Base-by-base conservation (phyloP, 92 coral and sea anemone species). In the Heliopora coerulea region DNA sequence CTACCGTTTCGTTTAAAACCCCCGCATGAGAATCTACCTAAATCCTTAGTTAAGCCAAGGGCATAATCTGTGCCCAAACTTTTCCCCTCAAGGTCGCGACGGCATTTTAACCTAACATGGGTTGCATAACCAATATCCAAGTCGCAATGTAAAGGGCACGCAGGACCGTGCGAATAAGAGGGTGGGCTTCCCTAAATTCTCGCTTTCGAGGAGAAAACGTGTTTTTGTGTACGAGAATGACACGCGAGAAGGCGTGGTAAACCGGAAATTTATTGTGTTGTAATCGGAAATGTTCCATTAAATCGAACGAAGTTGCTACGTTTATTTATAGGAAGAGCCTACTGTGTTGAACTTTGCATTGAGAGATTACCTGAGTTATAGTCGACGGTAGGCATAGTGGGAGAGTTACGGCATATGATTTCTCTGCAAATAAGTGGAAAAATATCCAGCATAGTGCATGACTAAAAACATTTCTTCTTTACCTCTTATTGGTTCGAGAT, bases 211-310 rank as follows among this genome's bases (percentile, higher is more conserved):
- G 42, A 37, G 42, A 37, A 37, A n/a, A 37, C 11, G 42, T 37
- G 42, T 37, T 37, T 4, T 37, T 67, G 49, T 56, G 20, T 26
- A 26, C 63, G 59, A 12, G 74, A 12, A 44, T 8, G 59, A 67
- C 74, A 67, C 74, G 74, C 74, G 74, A 67, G 74, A 54, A 48
- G 74, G 74, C 58, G 74, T 67, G 74, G 59, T 42, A 0, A 34
- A 24, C 58, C 74, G 58, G 74, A 48, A 67, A 67, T 44, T 46
- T 24, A 48, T 6, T 41, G 74, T 49, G 49, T 35, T 67, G 74
- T 67, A 41, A 67, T 67, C 74, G 74, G 74, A 67, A 67, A 67
- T 67, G 74, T 42, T 59, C 74, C 58, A 67, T 67, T 67, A 67
- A 20, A 35, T 67, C 30, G 14, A 37, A 33, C 29, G 54, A 15